These are phyloP conservation scores for Forbesichthys agassizii DNA, from an alignment of 2,113 vertebrate species.

Conservation along the genomic window DNA sequence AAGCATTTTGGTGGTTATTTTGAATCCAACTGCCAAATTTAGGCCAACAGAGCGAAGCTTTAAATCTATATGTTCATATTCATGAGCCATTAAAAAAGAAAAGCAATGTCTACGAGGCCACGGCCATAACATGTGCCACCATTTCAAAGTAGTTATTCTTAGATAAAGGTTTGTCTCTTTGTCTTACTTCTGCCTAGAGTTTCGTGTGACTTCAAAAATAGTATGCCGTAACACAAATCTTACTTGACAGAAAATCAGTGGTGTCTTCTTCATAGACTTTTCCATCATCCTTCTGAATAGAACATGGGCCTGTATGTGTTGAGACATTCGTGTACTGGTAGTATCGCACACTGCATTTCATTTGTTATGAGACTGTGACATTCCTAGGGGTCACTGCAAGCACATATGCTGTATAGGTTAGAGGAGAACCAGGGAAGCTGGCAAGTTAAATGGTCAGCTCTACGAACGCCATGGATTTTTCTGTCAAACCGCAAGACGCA, in stretches of 20 bases:
- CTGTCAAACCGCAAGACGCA: not conserved
- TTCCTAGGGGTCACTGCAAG: constrained; percentile 20
- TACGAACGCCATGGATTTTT: not conserved
- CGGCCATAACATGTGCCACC: constrained; percentile 4
- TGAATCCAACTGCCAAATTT: no score
- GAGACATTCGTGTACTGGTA: constrained; percentile 4
- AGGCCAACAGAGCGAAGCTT: no score
- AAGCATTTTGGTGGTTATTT: no score
- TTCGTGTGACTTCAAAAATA: constrained; percentile 7
- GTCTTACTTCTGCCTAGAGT: constrained; percentile 7
- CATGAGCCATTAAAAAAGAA: no score
- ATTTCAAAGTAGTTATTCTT: constrained; percentile 1
- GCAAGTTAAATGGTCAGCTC: not conserved
- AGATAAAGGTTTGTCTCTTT: constrained; percentile 17
- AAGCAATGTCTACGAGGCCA: no score
- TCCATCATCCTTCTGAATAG: constrained; percentile 13
- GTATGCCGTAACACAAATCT: constrained; percentile 2
- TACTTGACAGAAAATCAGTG: not conserved
- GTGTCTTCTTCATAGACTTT: constrained; percentile 19
- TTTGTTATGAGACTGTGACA: not conserved
- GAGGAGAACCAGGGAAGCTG: constrained; percentile 1
- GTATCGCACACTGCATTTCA: constrained; percentile 24
- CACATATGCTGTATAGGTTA: not conserved
- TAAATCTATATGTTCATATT: no score
- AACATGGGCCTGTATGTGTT: constrained; percentile 16